These are phyloP conservation scores for Calosoma granatense DNA, from an alignment of 1,140 invertebrate species.

Conservation along the genomic window DNA sequence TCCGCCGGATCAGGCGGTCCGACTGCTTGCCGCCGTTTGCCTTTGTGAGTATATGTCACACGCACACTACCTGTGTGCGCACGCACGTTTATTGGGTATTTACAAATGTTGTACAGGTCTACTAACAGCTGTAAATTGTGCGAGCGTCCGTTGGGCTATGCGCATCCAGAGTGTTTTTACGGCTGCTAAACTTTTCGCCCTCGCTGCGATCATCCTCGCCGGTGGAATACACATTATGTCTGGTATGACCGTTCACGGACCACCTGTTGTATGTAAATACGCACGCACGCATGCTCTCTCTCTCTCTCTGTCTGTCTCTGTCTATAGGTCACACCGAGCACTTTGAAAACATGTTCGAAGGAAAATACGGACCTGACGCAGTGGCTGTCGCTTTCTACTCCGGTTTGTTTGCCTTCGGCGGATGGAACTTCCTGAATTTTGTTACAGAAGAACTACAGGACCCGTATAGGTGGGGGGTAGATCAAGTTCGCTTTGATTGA, in stretches of 20 bases:
- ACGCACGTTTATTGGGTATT: background rate
- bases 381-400: slow-evolving; percentile 83
- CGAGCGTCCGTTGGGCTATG: slow-evolving; percentile 81
- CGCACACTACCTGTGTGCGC: too few species aligned
- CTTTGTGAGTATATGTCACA: slow-evolving; percentile 53
- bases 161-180: slow-evolving; percentile 86
- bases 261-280: background rate
- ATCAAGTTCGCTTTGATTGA: slow-evolving; percentile 4
- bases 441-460: slow-evolving; percentile 89
- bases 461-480: slow-evolving; percentile 68
- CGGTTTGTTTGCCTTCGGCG: slow-evolving; percentile 94
- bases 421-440: slow-evolving; percentile 91
- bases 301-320: too few species aligned
- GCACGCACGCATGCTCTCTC: background rate
- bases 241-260: slow-evolving; percentile 42
- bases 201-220: slow-evolving; percentile 71
- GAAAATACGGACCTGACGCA: slow-evolving; percentile 46
- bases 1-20: slow-evolving; percentile 51
- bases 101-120: slow-evolving; percentile 47
- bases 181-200: slow-evolving; percentile 73
- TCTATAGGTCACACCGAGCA: slow-evolving; percentile 59
- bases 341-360: slow-evolving; percentile 61
- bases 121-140: slow-evolving; percentile 79
- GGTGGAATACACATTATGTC: slow-evolving; percentile 62
- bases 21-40: slow-evolving; percentile 61